These are phyloP conservation scores for Abrostola tripartita DNA, from an alignment of 2,888 invertebrate genomes.

Conservation along the genomic window DNA sequence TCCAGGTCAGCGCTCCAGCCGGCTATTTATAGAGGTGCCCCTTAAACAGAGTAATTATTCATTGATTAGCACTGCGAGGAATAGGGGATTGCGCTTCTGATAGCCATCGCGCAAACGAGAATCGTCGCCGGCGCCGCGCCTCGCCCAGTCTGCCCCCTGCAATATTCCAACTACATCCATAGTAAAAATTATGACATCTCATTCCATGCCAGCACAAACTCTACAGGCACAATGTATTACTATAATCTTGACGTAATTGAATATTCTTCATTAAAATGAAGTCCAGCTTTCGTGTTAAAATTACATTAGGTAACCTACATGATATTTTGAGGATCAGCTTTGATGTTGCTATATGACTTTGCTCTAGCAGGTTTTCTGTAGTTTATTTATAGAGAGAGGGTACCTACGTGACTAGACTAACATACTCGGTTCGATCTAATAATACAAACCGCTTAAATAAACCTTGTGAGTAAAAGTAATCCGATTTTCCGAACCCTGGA, in stretches of 20 bases:
- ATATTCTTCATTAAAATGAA: conserved; percentile 20
- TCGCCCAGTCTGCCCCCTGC: conserved; percentile 63
- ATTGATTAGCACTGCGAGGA: conserved; percentile 88
- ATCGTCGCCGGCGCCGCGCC: conserved; percentile 82
- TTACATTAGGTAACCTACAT: conserved; percentile 1
- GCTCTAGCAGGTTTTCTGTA: conserved; percentile 26
- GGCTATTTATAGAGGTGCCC: conserved; percentile 88
- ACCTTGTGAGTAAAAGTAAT: conserved; percentile 32
- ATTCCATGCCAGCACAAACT: conserved; percentile 33
- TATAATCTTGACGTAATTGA: conserved; percentile 25
- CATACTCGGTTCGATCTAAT: conserved; percentile 41
- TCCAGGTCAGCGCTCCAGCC: conserved; percentile 88
- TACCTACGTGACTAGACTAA: conserved; percentile 60
- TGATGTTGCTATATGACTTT: conserved; percentile 23
- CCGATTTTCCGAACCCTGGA: conserved; percentile 11
- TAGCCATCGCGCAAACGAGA: conserved; percentile 87
- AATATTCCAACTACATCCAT: conserved; percentile 43
- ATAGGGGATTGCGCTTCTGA: conserved; percentile 88
- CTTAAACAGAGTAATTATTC: conserved; percentile 89
- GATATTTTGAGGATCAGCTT: conserved; percentile 5
- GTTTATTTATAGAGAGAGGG: conserved; percentile 49
- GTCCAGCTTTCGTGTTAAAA: conserved; percentile 2
- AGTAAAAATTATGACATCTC: conserved; percentile 53
- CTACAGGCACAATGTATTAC: conserved; percentile 24
- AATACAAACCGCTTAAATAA: conserved; percentile 25